These are phyloP conservation scores for Sparidentex hasta DNA, from an alignment of 2,797 vertebrate genomes.

Conservation along the genomic window DNA sequence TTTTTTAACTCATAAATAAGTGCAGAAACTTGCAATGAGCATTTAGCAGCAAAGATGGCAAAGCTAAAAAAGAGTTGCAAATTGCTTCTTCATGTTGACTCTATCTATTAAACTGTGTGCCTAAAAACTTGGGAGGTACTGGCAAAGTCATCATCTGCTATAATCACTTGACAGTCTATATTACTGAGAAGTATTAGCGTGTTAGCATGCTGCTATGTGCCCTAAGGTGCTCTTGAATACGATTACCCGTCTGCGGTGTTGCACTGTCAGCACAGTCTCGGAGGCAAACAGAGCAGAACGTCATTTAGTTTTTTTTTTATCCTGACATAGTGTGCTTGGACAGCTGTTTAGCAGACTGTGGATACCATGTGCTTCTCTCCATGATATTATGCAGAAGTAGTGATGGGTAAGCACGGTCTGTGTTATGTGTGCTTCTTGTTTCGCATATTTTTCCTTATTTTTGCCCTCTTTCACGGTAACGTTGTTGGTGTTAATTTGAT, in stretches of 20 bases:
- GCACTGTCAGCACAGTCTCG: slow-evolving; percentile 63
- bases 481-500: slow-evolving; percentile 13
- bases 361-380: slow-evolving; percentile 5
- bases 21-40: not conserved
- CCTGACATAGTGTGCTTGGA: slow-evolving; percentile 33
- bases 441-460: not conserved
- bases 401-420: not conserved
- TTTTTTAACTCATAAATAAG: not conserved
- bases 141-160: slow-evolving; percentile 44
- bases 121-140: slow-evolving; percentile 20
- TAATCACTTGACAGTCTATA: slow-evolving; percentile 54
- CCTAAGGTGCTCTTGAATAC: slow-evolving; percentile 60
- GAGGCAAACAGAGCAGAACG: slow-evolving; percentile 51
- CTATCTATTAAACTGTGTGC: slow-evolving; percentile 23
- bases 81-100: slow-evolving; percentile 31
- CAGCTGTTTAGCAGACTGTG: slow-evolving; percentile 38
- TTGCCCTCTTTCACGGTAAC: slow-evolving; percentile 20
- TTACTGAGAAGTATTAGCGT: slow-evolving; percentile 42
- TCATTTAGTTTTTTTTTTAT: slow-evolving; percentile 38
- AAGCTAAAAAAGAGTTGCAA: slow-evolving; percentile 21
- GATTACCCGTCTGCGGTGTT: slow-evolving; percentile 63
- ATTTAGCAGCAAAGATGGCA: not conserved
- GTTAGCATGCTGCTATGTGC: slow-evolving; percentile 41
- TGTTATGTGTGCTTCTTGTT: not conserved
- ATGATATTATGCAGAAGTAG: not conserved